These are phyloP conservation scores for Polyploca ridens DNA, from an alignment of 2,888 invertebrate genomes.

Conservation along the genomic window DNA sequence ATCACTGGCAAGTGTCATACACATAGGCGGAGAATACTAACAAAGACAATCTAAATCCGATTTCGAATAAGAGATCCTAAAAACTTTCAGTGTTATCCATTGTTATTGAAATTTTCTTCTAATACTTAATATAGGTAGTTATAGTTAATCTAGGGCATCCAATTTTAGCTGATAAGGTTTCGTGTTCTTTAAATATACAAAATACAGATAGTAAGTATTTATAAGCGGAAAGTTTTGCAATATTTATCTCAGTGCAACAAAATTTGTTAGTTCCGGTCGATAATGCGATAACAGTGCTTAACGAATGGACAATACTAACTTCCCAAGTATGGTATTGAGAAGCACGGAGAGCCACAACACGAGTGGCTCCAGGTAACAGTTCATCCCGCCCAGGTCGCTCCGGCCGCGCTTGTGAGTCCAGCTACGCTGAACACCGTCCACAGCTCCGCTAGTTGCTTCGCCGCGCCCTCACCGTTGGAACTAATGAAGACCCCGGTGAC, in stretches of 20 bases:
- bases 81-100: no score
- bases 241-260: neutral
- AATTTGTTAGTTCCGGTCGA: neutral
- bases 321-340: slow-evolving; percentile 47
- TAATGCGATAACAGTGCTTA: neutral
- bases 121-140: no score
- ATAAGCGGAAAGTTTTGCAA: neutral
- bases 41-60: no score
- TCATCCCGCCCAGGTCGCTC: slow-evolving; percentile 32
- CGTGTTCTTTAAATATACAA: no score
- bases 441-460: neutral
- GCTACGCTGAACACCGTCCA: neutral
- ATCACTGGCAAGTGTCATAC: no score
- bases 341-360: slow-evolving; percentile 55
- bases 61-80: no score
- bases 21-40: no score
- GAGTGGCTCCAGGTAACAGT: slow-evolving; percentile 48
- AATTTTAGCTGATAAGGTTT: no score
- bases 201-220: no score
- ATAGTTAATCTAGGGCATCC: no score
- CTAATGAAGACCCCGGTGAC: neutral
- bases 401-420: slow-evolving; percentile 6
- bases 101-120: no score
- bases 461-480: neutral
- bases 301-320: slow-evolving; percentile 46